These are phyloP conservation scores for Himalopsyche phryganea DNA, from an alignment of 1,140 invertebrate genomes.

Conservation along the genomic window DNA sequence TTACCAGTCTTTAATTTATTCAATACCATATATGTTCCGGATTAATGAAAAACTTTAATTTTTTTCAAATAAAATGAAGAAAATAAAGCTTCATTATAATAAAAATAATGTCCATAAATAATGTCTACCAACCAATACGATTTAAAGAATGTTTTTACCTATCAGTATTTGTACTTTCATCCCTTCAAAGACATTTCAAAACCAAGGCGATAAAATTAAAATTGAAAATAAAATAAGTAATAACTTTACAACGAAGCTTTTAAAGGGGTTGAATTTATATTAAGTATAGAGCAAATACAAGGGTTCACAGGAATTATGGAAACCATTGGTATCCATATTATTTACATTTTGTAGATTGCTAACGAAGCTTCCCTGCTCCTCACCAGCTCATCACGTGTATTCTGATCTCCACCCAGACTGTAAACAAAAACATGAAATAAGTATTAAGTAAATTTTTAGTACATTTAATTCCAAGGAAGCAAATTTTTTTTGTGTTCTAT, in stretches of 20 bases:
- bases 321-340: conserved; percentile 20
- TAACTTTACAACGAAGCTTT: background rate
- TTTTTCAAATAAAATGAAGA: conserved; percentile 13
- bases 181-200: conserved; percentile 8
- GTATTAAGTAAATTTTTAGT: too few species aligned
- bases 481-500: too few species aligned
- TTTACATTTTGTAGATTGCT: conserved; percentile 25
- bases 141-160: conserved; percentile 28
- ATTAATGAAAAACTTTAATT: conserved; percentile 9
- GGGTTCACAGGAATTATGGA: conserved; percentile 28
- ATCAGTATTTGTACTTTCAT: conserved; percentile 34
- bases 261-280: conserved; percentile 14
- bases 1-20: conserved; percentile 22
- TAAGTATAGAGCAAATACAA: conserved; percentile 20
- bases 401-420: conserved; percentile 34
- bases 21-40: conserved; percentile 23
- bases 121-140: conserved; percentile 1
- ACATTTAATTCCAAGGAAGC: too few species aligned
- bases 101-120: conserved; percentile 2
- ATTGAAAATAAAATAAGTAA: conserved; percentile 11
- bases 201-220: background rate
- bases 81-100: conserved; percentile 13
- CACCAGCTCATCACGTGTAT: conserved; percentile 34
- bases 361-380: conserved; percentile 10
- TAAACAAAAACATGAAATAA: conserved; percentile 10